Conservation (phyloP, 2,888 invertebrate genomes). For the Cordilura impudica region DNA sequence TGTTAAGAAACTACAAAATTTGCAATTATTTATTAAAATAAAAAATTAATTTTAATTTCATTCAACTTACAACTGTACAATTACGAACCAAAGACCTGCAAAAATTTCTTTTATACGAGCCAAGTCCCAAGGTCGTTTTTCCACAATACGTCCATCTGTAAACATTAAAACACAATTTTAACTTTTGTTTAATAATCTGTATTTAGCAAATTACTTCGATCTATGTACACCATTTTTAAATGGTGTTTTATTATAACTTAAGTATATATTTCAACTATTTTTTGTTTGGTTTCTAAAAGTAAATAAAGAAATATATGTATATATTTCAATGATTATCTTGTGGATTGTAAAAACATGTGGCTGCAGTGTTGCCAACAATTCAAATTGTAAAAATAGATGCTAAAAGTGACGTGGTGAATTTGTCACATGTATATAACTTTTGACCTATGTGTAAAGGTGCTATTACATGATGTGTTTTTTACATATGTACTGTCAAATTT, state of each 20-base stretch:
- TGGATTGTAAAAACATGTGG: conserved; percentile 11
- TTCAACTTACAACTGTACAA: conserved; percentile 70
- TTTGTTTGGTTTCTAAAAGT: background rate
- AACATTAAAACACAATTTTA: background rate
- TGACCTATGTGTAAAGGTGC: no score
- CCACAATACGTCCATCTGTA: conserved; percentile 71
- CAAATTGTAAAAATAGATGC: no score
- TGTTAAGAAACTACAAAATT: conserved; percentile 66
- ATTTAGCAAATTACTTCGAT: conserved; percentile 54
- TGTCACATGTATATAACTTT: no score
- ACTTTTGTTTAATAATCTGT: background rate
- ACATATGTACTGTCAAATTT: no score
- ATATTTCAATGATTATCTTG: no score
- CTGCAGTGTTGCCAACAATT: no score
- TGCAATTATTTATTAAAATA: background rate
- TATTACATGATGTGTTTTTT: no score
- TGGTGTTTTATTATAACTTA: background rate
- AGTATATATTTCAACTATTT: background rate
- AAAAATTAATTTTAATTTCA: background rate
- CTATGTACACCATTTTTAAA: conserved; percentile 63
- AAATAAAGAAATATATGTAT: background rate
- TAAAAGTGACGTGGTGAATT: no score
- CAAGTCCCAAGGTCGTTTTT: conserved; percentile 72
- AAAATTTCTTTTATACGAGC: conserved; percentile 69
- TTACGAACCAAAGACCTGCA: conserved; percentile 67